Percentiles rank a stretch among this genome's conserved stretches.
Evolutionary conservation across 2,113 vertebrate genomes (phyloP).

Genomic region (Apeltes quadracus): DNA sequence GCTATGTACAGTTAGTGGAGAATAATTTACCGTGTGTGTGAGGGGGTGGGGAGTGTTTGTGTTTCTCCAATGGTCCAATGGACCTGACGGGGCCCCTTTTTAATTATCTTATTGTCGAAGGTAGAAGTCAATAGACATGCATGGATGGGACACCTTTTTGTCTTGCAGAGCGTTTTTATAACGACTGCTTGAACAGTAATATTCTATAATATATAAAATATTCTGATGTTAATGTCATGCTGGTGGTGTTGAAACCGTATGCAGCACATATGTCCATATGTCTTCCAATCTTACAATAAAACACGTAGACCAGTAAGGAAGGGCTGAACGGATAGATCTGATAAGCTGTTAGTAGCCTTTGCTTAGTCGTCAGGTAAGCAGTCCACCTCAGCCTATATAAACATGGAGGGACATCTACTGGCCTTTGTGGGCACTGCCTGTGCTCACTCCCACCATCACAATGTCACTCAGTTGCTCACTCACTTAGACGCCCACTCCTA

Average conservation of each 20-base stretch:
- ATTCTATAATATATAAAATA: constrained; percentile 33
- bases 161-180: constrained; percentile 10
- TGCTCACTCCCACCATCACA: constrained; percentile 26
- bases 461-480: constrained; percentile 43
- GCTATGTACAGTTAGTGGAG: constrained; percentile 43
- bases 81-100: constrained; percentile 25
- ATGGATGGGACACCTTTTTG: constrained; percentile 9
- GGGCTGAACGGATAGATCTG: neutral
- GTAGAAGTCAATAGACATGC: constrained; percentile 14
- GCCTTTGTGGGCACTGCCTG: constrained; percentile 69
- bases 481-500: constrained; percentile 22
- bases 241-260: constrained; percentile 15
- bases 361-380: constrained; percentile 46
- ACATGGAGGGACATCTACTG: constrained; percentile 81
- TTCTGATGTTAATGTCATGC: constrained; percentile 24
- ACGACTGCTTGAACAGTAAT: constrained; percentile 6
- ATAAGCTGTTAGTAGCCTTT: constrained; percentile 1
- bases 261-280: constrained; percentile 14
- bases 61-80: neutral
- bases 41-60: neutral
- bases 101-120: constrained; percentile 33
- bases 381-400: constrained; percentile 53
- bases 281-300: constrained; percentile 15
- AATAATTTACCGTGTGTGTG: constrained; percentile 4
- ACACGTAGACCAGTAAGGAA: neutral